These are phyloP conservation scores for Zosterops borbonicus DNA, from an alignment of 2,113 vertebrate species.

Conservation along the genomic window DNA sequence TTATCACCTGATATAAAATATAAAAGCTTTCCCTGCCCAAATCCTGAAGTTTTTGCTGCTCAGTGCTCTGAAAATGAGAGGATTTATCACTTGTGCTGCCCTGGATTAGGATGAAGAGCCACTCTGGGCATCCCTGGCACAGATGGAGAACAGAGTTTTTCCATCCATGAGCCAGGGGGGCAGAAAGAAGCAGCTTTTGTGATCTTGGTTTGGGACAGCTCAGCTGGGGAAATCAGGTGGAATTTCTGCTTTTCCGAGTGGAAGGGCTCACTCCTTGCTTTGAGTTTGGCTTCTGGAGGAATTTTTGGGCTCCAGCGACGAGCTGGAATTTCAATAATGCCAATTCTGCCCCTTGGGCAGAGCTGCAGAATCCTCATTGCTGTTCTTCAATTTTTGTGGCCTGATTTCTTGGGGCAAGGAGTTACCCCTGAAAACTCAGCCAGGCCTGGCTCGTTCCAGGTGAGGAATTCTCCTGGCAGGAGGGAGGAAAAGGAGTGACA, in stretches of 20 bases:
- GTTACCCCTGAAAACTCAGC: background rate
- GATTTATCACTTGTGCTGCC: background rate
- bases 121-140: background rate
- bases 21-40: background rate
- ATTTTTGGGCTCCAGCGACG: background rate
- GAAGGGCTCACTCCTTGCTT: background rate
- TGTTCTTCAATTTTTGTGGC: background rate
- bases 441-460: background rate
- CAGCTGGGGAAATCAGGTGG: slow-evolving; percentile 10
- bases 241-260: slow-evolving; percentile 27
- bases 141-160: background rate
- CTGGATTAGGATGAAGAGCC: background rate
- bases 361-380: rapidly evolving
- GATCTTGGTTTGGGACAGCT: slow-evolving; percentile 17
- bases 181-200: background rate
- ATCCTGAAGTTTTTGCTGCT: background rate
- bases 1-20: background rate
- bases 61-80: background rate
- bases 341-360: background rate
- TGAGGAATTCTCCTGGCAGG: background rate
- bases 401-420: background rate
- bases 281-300: background rate
- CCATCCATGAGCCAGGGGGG: background rate
- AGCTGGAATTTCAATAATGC: background rate
- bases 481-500: background rate